Evolutionary conservation across 1,140 invertebrate genomes (phyloP), one percentile per base, ranked within the genome.

Genomic region (Scaptomyza hsui): DNA sequence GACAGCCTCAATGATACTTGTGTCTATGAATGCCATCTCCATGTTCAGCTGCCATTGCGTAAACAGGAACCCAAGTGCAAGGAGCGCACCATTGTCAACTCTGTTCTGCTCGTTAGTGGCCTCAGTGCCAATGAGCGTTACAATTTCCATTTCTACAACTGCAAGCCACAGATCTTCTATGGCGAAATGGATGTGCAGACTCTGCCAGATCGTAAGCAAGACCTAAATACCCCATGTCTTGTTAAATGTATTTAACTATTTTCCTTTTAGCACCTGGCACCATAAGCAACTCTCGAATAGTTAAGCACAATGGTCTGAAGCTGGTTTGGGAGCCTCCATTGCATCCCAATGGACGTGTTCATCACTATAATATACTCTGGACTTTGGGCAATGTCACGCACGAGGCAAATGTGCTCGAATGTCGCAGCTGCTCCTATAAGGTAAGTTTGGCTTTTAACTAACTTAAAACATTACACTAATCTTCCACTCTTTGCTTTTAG

Each of bases 351-450:
- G 90, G 90, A 4, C 61, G 79, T 10, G 77, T 91, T 1, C 72
- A 89, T 57, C 78, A 90, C 39, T 91, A 91, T n/a, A 85, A 82
- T 29, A 89, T 91, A 5, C 39, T 77, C 7, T 91, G 89, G 89
- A 90, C 86, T 0, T 29, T 91, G 61, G 83, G 78, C 19, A 91
- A 91, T 78, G 78, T 82, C 9, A 91, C 90, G 0, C 75, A 90
- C 10, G 83, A 90, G 62, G 72, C 76, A 3, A 90, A 86, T 56
- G 83, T 91, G 3, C 45, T 72, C 3, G 76, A 85, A 15, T 90
- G 90, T 45, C 61, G 48, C 4, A 2, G 1, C 1, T 90, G 89
- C 49, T 76, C 48, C 3, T 90, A 73, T 56, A 90, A 85, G 81
- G 89, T 88, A 56, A 9, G 47, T 26, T 19, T 10, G 16, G 10